phyloP scores from a whole-genome alignment of 2,797 vertebrate genomes.

The Peromyscus attwateri region DNA sequence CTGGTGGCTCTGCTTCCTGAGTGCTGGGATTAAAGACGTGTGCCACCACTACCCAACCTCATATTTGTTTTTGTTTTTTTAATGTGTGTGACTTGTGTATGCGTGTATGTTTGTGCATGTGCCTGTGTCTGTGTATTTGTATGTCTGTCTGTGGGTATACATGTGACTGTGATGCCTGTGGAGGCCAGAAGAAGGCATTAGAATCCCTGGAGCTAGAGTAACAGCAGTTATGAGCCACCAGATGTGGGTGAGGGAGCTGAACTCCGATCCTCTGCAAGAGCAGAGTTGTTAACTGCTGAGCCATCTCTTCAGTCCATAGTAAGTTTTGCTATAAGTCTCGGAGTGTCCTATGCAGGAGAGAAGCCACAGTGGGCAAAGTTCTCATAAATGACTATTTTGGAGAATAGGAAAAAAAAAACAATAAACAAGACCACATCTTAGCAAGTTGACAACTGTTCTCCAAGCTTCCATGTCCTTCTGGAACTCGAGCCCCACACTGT shows the following conservation, averaged over 20 bases:
- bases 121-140: not conserved
- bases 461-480: not conserved
- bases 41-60: too few species aligned
- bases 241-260: not conserved
- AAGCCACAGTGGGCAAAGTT: not conserved
- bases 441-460: not conserved
- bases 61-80: not conserved
- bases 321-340: not conserved
- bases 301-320: not conserved
- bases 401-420: not conserved
- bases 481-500: not conserved
- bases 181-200: not conserved
- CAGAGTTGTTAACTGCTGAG: not conserved
- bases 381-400: not conserved
- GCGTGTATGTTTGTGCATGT: not conserved
- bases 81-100: not conserved
- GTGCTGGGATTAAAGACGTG: too few species aligned
- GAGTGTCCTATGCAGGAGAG: not conserved
- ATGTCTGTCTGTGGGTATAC: not conserved
- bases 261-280: not conserved
- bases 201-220: not conserved
- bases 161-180: not conserved
- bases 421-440: not conserved
- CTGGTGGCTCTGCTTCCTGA: too few species aligned
- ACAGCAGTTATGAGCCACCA: not conserved